These are phyloP conservation scores for Andrena camellia DNA, from an alignment of 2,888 invertebrate genomes.

Conservation along the genomic window DNA sequence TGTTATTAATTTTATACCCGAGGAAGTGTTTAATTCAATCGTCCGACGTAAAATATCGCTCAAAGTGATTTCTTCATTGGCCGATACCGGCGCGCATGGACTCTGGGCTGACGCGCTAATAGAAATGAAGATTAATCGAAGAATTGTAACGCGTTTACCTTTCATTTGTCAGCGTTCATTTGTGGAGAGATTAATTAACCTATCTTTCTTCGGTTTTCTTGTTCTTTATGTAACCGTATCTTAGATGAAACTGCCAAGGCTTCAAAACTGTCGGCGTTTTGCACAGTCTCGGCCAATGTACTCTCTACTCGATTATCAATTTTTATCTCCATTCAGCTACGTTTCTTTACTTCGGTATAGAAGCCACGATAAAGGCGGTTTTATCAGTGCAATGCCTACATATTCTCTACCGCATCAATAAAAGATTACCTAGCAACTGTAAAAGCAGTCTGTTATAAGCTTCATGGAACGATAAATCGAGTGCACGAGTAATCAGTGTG, in stretches of 20 bases:
- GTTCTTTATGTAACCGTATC: too few species aligned
- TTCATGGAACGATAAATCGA: neutral
- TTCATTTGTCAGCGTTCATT: neutral
- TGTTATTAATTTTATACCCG: neutral
- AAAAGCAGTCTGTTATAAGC: neutral
- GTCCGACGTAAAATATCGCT: neutral
- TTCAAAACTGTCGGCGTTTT: too few species aligned
- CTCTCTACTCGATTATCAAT: neutral
- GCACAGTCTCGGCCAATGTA: neutral
- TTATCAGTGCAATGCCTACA: neutral
- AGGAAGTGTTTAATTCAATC: slow-evolving; percentile 16
- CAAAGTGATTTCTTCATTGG: slow-evolving; percentile 41
- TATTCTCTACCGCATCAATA: too few species aligned
- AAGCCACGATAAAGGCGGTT: neutral
- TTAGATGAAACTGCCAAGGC: too few species aligned
- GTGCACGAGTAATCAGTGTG: too few species aligned
- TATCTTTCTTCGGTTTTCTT: too few species aligned
- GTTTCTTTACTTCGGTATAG: neutral
- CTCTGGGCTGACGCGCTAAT: slow-evolving; percentile 2
- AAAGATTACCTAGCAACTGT: neutral
- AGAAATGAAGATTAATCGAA: slow-evolving; percentile 1
- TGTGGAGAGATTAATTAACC: too few species aligned
- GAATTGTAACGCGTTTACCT: neutral
- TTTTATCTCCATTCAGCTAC: neutral
- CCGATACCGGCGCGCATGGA: neutral